These are phyloP conservation scores for Lethrus apterus DNA, from an alignment of 1,140 invertebrate species.

Conservation along the genomic window DNA sequence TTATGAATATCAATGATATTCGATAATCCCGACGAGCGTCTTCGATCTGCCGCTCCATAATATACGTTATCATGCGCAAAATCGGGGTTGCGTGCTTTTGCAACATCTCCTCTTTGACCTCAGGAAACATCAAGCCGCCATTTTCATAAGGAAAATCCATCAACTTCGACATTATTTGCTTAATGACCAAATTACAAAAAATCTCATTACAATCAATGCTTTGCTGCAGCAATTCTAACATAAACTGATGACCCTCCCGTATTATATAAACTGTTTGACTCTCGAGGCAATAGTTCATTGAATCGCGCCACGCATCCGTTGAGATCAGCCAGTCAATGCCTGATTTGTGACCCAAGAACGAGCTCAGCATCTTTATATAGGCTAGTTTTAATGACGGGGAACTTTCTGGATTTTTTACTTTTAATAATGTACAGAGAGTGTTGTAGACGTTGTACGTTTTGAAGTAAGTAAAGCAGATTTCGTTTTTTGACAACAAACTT, in stretches of 20 bases:
- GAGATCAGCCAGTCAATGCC: slow-evolving; percentile 50
- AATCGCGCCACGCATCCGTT: slow-evolving; percentile 46
- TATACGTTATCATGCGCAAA: slow-evolving; percentile 43
- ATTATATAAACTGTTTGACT: slow-evolving; percentile 59
- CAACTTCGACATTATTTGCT: slow-evolving; percentile 31
- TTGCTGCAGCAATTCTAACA: slow-evolving; percentile 46
- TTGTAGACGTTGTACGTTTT: slow-evolving; percentile 38
- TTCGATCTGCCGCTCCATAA: slow-evolving; percentile 36
- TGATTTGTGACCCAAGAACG: slow-evolving; percentile 46
- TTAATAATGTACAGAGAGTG: slow-evolving; percentile 35
- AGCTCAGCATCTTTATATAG: slow-evolving; percentile 49
- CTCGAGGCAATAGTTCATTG: slow-evolving; percentile 48
- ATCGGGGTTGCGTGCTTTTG: slow-evolving; percentile 46
- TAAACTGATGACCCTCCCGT: slow-evolving; percentile 48
- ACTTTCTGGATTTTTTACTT: slow-evolving; percentile 35
- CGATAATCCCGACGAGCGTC: slow-evolving; percentile 19
- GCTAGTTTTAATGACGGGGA: slow-evolving; percentile 52
- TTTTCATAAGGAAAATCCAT: slow-evolving; percentile 33
- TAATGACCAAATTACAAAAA: slow-evolving; percentile 46
- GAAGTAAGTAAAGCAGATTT: slow-evolving; percentile 39
- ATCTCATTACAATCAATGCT: slow-evolving; percentile 42
- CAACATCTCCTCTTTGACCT: slow-evolving; percentile 47
- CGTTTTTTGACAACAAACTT: slow-evolving; percentile 40
- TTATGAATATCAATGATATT: slow-evolving; percentile 30
- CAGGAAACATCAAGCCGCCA: slow-evolving; percentile 18